These are phyloP conservation scores for Alloplasta piceator DNA, from an alignment of 2,888 invertebrate genomes.

Conservation along the genomic window DNA sequence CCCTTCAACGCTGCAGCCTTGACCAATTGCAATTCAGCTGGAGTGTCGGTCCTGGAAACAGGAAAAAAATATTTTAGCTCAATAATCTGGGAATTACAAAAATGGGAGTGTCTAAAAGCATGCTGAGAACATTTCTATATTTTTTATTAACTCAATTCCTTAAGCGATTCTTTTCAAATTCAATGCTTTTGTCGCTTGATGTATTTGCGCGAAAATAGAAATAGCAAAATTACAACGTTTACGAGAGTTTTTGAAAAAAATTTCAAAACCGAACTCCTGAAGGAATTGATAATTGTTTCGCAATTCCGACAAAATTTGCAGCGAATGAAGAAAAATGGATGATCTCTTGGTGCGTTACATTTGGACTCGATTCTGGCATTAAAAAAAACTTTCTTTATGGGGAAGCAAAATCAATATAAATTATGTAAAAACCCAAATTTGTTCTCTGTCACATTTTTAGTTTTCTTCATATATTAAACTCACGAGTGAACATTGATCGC, in stretches of 20 bases:
- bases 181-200: background rate
- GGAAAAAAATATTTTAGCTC: background rate
- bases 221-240: no score
- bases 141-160: no score
- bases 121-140: no score
- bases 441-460: no score
- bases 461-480: conserved; percentile 81
- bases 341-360: no score
- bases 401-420: background rate
- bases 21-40: conserved; percentile 92
- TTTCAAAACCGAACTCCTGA: no score
- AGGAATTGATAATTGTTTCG: no score
- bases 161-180: no score
- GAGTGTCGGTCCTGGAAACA: conserved; percentile 90
- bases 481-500: conserved; percentile 95
- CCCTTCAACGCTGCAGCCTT: conserved; percentile 88
- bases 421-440: background rate
- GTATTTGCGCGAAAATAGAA: background rate
- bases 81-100: no score
- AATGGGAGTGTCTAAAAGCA: no score
- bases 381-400: background rate
- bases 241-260: background rate
- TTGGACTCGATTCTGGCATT: background rate
- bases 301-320: no score
- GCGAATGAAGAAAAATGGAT: background rate